Evolutionary conservation across 2,113 vertebrate species (phyloP).

Genomic region (Taurulus bubalis): DNA sequence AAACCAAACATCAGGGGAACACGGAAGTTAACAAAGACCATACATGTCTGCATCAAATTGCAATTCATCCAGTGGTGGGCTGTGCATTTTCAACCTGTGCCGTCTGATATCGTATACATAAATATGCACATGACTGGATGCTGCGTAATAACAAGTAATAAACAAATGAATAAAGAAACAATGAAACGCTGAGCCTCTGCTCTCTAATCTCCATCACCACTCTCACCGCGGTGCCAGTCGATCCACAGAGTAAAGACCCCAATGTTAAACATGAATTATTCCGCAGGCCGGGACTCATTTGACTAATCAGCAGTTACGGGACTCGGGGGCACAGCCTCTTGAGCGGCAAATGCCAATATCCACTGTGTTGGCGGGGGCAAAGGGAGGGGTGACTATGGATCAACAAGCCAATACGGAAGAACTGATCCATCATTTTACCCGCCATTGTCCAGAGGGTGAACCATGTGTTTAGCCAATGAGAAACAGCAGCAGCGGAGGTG

Average conservation of each 20-base stretch:
- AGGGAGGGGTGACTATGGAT: slow-evolving; percentile 83
- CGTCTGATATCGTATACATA: no score
- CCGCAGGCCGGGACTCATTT: slow-evolving; percentile 84
- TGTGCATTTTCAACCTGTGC: no score
- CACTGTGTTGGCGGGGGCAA: slow-evolving; percentile 67
- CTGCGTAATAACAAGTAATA: no score
- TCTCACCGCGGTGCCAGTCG: slow-evolving; percentile 76
- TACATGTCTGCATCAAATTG: background rate
- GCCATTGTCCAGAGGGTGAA: slow-evolving; percentile 79
- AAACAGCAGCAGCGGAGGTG: slow-evolving; percentile 63
- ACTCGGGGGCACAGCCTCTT: slow-evolving; percentile 80
- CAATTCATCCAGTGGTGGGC: no score
- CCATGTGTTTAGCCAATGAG: slow-evolving; percentile 85
- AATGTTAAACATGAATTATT: slow-evolving; percentile 91
- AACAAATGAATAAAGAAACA: slow-evolving; percentile 68
- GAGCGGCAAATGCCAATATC: slow-evolving; percentile 97
- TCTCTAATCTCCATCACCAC: slow-evolving; percentile 70
- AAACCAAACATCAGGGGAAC: background rate
- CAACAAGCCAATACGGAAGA: slow-evolving; percentile 89
- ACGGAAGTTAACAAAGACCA: background rate
- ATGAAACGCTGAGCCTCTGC: slow-evolving; percentile 56
- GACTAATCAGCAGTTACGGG: slow-evolving; percentile 90
- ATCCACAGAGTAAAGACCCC: slow-evolving; percentile 79
- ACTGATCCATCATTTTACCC: slow-evolving; percentile 95
- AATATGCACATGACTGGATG: no score